These are phyloP conservation scores for Atta texana DNA, from an alignment of 1,140 invertebrate genomes.

Conservation along the genomic window DNA sequence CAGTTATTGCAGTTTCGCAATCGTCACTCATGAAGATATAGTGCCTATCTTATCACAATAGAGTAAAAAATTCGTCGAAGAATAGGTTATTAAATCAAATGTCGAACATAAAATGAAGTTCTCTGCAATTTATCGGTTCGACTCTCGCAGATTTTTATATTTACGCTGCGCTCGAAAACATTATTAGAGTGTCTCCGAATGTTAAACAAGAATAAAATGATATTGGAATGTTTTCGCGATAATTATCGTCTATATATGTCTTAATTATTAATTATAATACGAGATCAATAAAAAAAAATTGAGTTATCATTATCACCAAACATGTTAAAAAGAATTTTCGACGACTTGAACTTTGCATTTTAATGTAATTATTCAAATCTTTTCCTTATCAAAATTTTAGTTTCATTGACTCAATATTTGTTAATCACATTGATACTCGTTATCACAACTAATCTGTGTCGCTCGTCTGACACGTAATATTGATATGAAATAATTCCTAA, in stretches of 20 bases:
- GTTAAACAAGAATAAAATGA: too few relatives aligned
- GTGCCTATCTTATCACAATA: background rate
- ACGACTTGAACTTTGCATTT: conserved; percentile 3
- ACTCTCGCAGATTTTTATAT: background rate
- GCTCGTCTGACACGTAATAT: background rate
- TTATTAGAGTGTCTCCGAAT: too few relatives aligned
- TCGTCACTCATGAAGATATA: conserved; percentile 65
- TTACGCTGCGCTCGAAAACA: background rate
- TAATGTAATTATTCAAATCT: background rate
- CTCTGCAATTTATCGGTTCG: background rate
- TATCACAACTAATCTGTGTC: background rate
- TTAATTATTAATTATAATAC: background rate
- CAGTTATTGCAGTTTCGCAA: conserved; percentile 69
- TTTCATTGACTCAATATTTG: background rate
- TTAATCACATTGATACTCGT: conserved; percentile 15
- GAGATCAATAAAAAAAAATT: background rate
- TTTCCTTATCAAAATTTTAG: conserved; percentile 1
- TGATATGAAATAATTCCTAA: background rate
- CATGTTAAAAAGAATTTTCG: background rate
- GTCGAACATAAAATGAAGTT: background rate
- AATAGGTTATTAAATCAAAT: conserved; percentile 15
- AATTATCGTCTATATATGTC: too few relatives aligned
- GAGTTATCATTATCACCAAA: background rate
- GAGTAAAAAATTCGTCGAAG: background rate
- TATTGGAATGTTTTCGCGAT: too few relatives aligned